Base-by-base conservation (phyloP, 1,140 invertebrate species). In the Druon quercuslanigerum region DNA sequence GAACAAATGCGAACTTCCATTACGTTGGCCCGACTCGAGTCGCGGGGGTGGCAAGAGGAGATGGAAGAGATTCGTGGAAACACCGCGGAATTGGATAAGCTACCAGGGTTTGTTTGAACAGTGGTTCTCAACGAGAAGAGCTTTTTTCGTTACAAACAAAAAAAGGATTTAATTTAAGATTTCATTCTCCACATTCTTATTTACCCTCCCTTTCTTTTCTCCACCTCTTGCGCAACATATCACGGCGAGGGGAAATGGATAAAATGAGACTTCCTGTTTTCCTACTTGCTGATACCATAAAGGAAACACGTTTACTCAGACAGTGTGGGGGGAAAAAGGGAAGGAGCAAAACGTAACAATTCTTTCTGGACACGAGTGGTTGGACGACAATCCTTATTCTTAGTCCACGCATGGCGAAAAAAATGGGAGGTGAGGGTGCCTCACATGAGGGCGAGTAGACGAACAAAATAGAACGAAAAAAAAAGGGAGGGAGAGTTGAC, bases 81-180 rank as follows among this genome's bases (percentile, higher is more conserved):
- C 75, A 79, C 78, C 81, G 84, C 78, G 84, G 82, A 86, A 88
- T 87, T 87, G 87, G 85, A 87, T 87, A 86, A 87, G 82, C 85
- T 81, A 77, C 70, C 79, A 73, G 81, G 79, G 86, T 86, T 86
- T 87, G 81, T 86, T 86, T 85, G 82, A 78, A 76, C 79, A 84
- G 82, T 78, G 82, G 79, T 80, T 83, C 84, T 75, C 83, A 79
- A 77, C 8, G 3, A 57, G 13, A 57, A 57, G 13, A 13, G 17
- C 3, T 12, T 20, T 57, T 13, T 57, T 12, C 19, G 33, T 12
- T 25, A 25, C 13, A 13, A 20, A 17, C 4, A 13, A 20, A 17
- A 25, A 57, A 56, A 20, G n/a, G 11, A 54, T 2, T n/a, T 40
- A 0, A 40, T 40, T 40, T 40, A 3, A 0, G 40, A 40, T 5